phyloP scores from a whole-genome alignment of 2,113 vertebrate species.

The Dryoscopus gambensis region DNA sequence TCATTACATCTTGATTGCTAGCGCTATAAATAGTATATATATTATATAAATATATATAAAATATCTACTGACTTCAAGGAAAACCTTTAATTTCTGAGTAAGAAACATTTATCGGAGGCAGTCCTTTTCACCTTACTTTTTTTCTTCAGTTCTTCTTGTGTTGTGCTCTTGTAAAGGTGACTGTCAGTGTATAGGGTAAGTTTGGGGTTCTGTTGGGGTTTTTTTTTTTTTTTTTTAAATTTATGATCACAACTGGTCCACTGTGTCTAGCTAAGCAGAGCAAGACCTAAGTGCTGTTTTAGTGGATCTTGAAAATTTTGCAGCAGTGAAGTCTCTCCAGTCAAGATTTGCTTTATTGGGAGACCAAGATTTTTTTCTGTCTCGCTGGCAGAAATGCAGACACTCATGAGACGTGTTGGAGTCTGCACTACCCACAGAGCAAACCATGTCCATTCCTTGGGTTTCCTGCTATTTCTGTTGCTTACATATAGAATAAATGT shows the following conservation, averaged over 20 bases:
- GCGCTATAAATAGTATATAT: constrained; percentile 50
- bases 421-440: background rate
- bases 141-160: constrained; percentile 20
- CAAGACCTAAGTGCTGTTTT: background rate
- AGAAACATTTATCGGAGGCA: background rate
- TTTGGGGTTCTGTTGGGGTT: background rate
- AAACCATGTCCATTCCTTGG: background rate
- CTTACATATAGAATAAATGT: constrained; percentile 28
- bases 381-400: constrained; percentile 1
- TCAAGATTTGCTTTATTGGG: background rate
- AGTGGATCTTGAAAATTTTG: background rate
- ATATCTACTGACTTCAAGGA: constrained; percentile 12
- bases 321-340: background rate
- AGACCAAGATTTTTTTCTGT: background rate
- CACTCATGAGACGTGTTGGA: background rate
- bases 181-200: background rate
- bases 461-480: constrained; percentile 11
- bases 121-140: background rate
- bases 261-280: background rate
- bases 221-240: background rate
- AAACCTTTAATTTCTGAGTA: background rate
- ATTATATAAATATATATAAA: constrained; percentile 26
- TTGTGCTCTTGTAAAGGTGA: constrained; percentile 30
- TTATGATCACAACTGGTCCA: background rate
- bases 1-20: constrained; percentile 9